Conservation (phyloP, 2,797 vertebrate genomes). For the Bradypodion pumilum region DNA sequence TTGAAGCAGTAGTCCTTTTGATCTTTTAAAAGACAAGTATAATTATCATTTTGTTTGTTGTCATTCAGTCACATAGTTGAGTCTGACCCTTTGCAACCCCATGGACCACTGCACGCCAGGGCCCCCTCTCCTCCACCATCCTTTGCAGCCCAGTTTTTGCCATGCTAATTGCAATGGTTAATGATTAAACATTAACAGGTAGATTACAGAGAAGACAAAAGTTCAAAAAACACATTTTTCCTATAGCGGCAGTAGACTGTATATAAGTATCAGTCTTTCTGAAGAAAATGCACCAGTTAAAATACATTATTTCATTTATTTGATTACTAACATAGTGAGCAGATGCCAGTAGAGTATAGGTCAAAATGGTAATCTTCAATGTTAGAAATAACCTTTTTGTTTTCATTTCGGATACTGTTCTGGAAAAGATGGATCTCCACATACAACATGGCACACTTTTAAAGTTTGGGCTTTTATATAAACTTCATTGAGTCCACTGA, state of each 20-base stretch:
- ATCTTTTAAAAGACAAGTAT: neutral
- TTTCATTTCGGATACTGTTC: neutral
- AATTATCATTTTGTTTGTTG: too few relatives aligned
- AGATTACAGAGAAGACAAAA: slow-evolving; percentile 1
- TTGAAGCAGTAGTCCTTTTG: neutral
- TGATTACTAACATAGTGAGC: neutral
- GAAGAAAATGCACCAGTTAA: neutral
- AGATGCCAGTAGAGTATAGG: too few relatives aligned
- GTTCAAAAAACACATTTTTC: neutral
- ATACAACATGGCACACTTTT: neutral
- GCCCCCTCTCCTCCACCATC: too few relatives aligned
- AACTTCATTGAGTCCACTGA: neutral
- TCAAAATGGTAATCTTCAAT: neutral
- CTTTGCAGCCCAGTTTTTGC: too few relatives aligned
- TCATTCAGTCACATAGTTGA: too few relatives aligned
- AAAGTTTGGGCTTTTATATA: neutral
- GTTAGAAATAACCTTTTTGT: neutral
- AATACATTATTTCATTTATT: neutral
- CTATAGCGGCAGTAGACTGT: neutral
- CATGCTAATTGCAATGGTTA: slow-evolving; percentile 10
- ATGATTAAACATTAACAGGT: slow-evolving; percentile 7
- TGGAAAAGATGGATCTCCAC: neutral
- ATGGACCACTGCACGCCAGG: too few relatives aligned
- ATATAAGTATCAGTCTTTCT: too few relatives aligned
- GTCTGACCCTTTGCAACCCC: too few relatives aligned